A percentile compares a stretch with the other conserved stretches of the same genome.
Conservation (phyloP, 2,888 invertebrate genomes). For the Acleris emargana region DNA sequence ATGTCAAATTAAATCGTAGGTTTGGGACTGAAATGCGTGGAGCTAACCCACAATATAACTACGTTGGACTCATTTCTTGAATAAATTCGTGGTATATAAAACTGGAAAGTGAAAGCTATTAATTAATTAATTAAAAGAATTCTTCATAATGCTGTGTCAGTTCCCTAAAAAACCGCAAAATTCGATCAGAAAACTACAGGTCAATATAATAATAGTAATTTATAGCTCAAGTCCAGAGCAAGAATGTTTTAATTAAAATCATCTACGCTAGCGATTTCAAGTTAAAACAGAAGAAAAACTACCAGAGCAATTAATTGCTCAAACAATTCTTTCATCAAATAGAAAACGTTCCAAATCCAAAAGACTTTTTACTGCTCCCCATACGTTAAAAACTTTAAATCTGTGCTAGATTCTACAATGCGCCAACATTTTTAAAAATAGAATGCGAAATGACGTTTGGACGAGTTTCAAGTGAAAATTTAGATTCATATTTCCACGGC, state of each 20-base stretch:
- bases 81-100: no score
- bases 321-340: neutral
- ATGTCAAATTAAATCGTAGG: no score
- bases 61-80: no score
- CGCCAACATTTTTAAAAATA: constrained; percentile 4
- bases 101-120: no score
- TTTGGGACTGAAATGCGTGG: no score
- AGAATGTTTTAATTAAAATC: neutral
- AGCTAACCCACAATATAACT: no score
- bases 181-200: no score
- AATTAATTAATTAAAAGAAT: no score
- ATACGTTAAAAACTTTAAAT: constrained; percentile 4
- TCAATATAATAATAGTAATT: no score
- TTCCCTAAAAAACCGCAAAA: no score
- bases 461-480: constrained; percentile 26
- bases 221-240: neutral
- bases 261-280: neutral
- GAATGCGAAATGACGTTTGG: constrained; percentile 18
- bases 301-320: neutral
- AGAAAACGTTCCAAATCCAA: neutral
- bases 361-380: neutral
- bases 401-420: neutral
- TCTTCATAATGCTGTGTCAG: no score
- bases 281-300: neutral
- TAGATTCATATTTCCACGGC: constrained; percentile 14